Conservation (phyloP, 1,140 invertebrate species). For the Parasteatoda tepidariorum region DNA sequence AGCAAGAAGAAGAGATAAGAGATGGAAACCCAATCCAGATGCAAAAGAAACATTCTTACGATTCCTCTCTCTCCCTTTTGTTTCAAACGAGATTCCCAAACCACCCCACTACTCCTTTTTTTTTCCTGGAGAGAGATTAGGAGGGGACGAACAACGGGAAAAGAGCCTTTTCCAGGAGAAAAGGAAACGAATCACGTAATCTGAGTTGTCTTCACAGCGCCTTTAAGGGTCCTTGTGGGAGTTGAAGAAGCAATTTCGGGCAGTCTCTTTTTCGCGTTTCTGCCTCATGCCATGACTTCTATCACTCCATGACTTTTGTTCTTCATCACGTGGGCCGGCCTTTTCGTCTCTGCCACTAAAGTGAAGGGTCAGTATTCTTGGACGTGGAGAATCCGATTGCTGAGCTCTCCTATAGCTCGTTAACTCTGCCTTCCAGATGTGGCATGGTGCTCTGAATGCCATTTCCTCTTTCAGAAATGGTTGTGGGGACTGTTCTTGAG, state of each 20-base stretch:
- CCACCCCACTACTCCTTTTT: no score
- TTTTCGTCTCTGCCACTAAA: background rate
- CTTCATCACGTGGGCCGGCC: background rate
- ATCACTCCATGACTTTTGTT: background rate
- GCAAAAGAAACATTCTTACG: background rate
- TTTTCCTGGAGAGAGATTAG: no score
- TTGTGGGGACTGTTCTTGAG: background rate
- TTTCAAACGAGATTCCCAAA: no score
- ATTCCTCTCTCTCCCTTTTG: no score
- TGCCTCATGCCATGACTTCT: background rate
- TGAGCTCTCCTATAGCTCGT: background rate
- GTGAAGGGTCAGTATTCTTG: background rate
- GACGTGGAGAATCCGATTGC: background rate
- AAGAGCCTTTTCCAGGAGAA: background rate
- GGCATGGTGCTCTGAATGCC: no score
- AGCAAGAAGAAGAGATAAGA: background rate
- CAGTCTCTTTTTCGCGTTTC: background rate
- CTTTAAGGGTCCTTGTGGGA: background rate
- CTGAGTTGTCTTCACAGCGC: slow-evolving; percentile 1
- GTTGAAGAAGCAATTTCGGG: background rate
- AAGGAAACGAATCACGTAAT: background rate
- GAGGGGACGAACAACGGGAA: background rate
- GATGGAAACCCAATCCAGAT: background rate
- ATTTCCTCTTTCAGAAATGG: no score
- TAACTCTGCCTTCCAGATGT: background rate